Evolutionary conservation across 2,113 vertebrate genomes (phyloP).

Genomic region (Rostratula benghalensis): DNA sequence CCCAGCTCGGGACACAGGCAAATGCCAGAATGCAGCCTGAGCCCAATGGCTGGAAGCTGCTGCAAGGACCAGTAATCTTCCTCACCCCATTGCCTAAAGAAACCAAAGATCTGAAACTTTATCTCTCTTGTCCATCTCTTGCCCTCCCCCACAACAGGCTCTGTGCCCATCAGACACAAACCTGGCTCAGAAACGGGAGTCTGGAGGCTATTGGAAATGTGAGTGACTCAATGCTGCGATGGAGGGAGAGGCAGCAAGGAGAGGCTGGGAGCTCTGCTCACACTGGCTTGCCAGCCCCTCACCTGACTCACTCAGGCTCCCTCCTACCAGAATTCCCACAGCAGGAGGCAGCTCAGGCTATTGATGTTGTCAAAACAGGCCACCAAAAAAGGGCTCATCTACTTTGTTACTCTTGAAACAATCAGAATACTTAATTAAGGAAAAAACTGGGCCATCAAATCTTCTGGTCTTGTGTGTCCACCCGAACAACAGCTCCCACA

Average conservation of each 20-base stretch:
- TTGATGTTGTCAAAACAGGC: background rate
- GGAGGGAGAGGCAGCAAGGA: background rate
- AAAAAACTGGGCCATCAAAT: background rate
- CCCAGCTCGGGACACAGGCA: background rate
- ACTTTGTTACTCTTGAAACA: background rate
- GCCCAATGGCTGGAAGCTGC: background rate
- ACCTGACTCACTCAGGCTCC: background rate
- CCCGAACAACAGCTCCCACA: background rate
- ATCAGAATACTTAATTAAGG: background rate
- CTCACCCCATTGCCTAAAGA: background rate
- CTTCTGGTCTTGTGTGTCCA: background rate
- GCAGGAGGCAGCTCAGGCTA: background rate
- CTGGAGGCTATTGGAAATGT: background rate
- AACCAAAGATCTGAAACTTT: background rate
- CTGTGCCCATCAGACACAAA: background rate
- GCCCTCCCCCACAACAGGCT: background rate
- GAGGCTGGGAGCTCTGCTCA: background rate
- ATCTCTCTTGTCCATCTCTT: background rate
- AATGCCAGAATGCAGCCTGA: background rate
- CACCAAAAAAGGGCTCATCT: background rate
- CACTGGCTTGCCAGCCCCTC: background rate
- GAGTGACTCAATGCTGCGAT: accelerated
- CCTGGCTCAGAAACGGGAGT: background rate
- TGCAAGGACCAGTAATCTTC: background rate
- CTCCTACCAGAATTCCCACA: background rate